Evolutionary conservation across 2,888 invertebrate species (phyloP).

Genomic region (Metellina segmentata): DNA sequence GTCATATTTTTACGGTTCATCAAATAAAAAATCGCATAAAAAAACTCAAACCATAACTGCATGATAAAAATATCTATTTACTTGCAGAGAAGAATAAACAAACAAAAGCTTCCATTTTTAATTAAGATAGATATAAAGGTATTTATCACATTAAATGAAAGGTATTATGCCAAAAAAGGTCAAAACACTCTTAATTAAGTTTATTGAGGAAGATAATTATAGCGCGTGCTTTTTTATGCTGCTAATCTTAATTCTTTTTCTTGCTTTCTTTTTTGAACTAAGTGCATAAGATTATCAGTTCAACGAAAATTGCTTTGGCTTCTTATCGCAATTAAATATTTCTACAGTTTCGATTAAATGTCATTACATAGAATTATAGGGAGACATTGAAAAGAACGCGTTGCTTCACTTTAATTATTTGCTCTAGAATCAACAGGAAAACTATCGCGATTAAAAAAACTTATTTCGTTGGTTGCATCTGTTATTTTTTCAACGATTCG

Average conservation of each 20-base stretch:
- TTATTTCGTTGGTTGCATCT: not conserved
- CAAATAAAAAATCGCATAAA: not conserved
- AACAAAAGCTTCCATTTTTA: constrained; percentile 51
- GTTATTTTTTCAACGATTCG: not conserved
- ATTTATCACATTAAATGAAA: constrained; percentile 73
- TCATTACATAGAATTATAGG: constrained; percentile 12
- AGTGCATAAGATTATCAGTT: constrained; percentile 68
- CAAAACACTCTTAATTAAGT: constrained; percentile 74
- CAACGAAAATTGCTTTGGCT: constrained; percentile 48
- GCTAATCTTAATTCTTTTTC: constrained; percentile 5
- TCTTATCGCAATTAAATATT: constrained; percentile 67
- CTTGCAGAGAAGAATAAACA: constrained; percentile 12
- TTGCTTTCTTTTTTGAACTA: constrained; percentile 15
- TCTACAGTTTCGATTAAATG: constrained; percentile 35
- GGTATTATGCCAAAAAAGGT: constrained; percentile 64
- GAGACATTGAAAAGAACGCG: too few relatives aligned
- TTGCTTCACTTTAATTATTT: not conserved
- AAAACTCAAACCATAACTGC: not conserved
- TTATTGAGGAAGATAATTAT: constrained; percentile 76
- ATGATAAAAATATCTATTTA: constrained; percentile 7
- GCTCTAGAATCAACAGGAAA: not conserved
- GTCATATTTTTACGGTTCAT: not conserved
- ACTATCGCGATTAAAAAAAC: not conserved
- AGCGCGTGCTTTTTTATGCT: constrained; percentile 45
- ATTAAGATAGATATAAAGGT: constrained; percentile 64